Percentiles rank a stretch among this genome's conserved stretches.
Conservation (phyloP, 2,797 vertebrate species). For the Kryptopterus vitreolus region DNA sequence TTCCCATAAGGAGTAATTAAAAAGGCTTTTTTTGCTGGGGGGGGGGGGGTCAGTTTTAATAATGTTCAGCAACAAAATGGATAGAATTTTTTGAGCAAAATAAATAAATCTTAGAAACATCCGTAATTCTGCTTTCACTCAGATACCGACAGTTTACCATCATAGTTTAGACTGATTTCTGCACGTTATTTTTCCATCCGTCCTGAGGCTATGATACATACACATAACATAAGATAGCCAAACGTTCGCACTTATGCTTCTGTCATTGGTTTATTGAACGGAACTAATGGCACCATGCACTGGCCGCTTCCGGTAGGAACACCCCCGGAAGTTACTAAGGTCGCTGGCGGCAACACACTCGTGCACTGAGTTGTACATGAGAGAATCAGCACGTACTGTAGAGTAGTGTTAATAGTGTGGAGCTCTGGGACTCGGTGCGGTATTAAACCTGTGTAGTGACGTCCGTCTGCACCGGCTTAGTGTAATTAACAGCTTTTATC, state of each 20-base stretch:
- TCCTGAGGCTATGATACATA: neutral
- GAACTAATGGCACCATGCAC: neutral
- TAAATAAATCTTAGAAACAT: no score
- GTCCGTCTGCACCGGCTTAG: no score
- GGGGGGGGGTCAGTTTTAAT: no score
- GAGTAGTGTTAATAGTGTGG: neutral
- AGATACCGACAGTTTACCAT: neutral
- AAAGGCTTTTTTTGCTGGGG: no score
- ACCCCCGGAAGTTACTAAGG: constrained; percentile 1
- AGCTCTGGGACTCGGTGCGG: neutral
- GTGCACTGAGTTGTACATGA: neutral
- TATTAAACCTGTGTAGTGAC: neutral
- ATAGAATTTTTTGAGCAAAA: no score
- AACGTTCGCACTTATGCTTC: no score
- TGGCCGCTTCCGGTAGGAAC: neutral
- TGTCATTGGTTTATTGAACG: neutral
- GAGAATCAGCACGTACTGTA: neutral
- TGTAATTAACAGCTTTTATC: neutral
- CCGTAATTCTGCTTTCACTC: neutral
- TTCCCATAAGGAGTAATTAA: no score
- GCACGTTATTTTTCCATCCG: neutral
- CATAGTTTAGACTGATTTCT: neutral
- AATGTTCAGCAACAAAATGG: no score
- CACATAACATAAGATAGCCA: no score
- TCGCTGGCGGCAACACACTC: neutral